Base-by-base conservation (phyloP, 2,797 vertebrate species). In the Ctenopoma multispine region DNA sequence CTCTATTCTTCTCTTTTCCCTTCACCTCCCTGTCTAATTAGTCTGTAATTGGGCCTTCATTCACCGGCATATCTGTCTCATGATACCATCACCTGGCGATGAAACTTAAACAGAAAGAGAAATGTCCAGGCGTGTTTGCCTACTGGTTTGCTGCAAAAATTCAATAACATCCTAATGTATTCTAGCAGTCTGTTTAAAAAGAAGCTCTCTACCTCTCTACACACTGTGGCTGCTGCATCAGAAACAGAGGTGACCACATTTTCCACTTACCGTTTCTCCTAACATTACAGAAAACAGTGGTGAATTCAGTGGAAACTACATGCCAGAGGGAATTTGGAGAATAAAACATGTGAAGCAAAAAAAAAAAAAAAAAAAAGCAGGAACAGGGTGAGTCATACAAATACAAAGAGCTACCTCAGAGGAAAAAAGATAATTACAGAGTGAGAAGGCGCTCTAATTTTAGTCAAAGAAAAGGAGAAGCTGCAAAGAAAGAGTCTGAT, bases 11-110 rank as follows among this genome's bases (percentile, higher is more conserved):
- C 70, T 71, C 53, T 58, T 62, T 62, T 60, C 54, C 56, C 62
- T 68, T 34, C 17, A 59, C 56, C 63, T 63, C 62, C 46, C 27
- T 11, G 57, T 53, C 63, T 80, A 81, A 87, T 83, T 75, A 82
- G 71, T 27, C 47, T 59, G 1, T 72, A 77, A 83, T 76, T 77
- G 48, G 57, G 38, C 58, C 55, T 81, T 79, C 71, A 72, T 79
- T 79, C 65, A 63, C 20, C 29, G 34, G 24, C 61, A 57, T 65
- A 76, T 72, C 50, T 47, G 36, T 65, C 76, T 83, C 63, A 63
- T 81, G 44, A 48, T 29, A 48, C 14, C 1, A 4, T 75, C 54
- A 82, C 60, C 51, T 72, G 59, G 48, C 20, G 48, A 49, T 69
- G 56, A 75, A 69, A 61, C 48, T 41, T 57, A 60, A 31, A 63